These are phyloP conservation scores for Caenorhabditis tropicalis DNA, from an alignment of 1,140 invertebrate genomes.

Conservation along the genomic window DNA sequence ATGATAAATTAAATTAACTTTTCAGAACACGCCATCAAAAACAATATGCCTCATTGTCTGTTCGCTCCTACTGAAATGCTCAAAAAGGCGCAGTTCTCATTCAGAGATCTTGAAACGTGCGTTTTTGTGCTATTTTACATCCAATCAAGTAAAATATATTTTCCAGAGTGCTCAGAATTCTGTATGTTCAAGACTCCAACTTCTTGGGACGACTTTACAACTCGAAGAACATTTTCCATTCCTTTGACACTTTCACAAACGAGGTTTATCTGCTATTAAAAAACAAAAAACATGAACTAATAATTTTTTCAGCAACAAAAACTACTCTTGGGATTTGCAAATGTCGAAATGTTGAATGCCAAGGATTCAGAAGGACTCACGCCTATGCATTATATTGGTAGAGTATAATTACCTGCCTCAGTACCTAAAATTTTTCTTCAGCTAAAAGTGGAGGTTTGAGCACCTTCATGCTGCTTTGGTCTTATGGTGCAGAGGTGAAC, in stretches of 20 bases:
- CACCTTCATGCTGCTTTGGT: not conserved
- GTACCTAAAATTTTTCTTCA: not conserved
- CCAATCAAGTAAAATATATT: not conserved
- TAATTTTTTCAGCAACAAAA: not conserved
- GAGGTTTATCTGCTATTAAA: no score
- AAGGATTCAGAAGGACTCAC: not conserved
- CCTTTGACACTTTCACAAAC: not conserved
- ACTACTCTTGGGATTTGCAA: not conserved
- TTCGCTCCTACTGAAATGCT: not conserved
- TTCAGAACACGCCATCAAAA: not conserved
- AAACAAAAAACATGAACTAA: not conserved
- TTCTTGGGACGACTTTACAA: slow-evolving; percentile 3
- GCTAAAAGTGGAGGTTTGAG: not conserved
- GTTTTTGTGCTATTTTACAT: not conserved
- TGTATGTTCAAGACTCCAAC: not conserved
- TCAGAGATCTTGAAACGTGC: not conserved
- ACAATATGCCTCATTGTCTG: not conserved
- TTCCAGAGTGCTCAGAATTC: slow-evolving; percentile 14
- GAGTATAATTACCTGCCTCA: no score
- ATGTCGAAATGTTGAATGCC: not conserved
- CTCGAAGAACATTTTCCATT: not conserved
- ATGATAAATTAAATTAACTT: not conserved
- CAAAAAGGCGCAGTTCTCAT: not conserved
- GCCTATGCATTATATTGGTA: not conserved
- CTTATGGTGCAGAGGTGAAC: not conserved